A percentile compares a stretch with the other conserved stretches of the same genome.
These are phyloP conservation scores for Ophion ellenae DNA, from an alignment of 2,888 invertebrate species.

Conservation along the genomic window DNA sequence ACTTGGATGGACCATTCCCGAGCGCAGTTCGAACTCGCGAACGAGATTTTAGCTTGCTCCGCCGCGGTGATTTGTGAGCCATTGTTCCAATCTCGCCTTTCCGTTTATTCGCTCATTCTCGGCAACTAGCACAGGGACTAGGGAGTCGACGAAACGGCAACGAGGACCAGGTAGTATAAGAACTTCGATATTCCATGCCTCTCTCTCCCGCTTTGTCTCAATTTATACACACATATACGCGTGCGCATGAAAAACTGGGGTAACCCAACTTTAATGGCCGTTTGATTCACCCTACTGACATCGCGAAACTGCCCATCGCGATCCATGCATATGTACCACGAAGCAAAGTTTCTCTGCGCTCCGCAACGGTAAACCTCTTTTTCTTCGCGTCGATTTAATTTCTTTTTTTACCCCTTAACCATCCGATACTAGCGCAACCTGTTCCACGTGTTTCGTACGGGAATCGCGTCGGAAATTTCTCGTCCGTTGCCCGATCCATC, in stretches of 20 bases:
- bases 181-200: conserved; percentile 12
- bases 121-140: conserved; percentile 18
- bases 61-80: conserved; percentile 78
- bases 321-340: conserved; percentile 5
- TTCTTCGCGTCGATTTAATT: conserved; percentile 11
- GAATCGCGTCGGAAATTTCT: conserved; percentile 34
- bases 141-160: conserved; percentile 11
- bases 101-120: conserved; percentile 44
- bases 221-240: conserved; percentile 18
- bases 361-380: conserved; percentile 15
- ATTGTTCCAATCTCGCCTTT: conserved; percentile 75
- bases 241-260: conserved; percentile 74
- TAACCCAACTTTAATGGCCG: conserved; percentile 76
- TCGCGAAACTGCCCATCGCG: conserved; percentile 36
- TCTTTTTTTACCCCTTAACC: neutral
- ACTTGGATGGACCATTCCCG: conserved; percentile 19
- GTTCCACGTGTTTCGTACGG: conserved; percentile 12
- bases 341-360: conserved; percentile 20
- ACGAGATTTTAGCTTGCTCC: conserved; percentile 77
- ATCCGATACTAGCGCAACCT: conserved; percentile 29
- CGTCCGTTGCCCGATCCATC: conserved; percentile 16
- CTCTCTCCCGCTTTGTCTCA: neutral
- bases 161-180: conserved; percentile 29
- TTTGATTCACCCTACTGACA: conserved; percentile 70
- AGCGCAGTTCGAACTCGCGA: conserved; percentile 67